A percentile compares a stretch with the other conserved stretches of the same genome.
phyloP scores from a whole-genome alignment of 2,888 invertebrate genomes.

The Ametastegia equiseti region DNA sequence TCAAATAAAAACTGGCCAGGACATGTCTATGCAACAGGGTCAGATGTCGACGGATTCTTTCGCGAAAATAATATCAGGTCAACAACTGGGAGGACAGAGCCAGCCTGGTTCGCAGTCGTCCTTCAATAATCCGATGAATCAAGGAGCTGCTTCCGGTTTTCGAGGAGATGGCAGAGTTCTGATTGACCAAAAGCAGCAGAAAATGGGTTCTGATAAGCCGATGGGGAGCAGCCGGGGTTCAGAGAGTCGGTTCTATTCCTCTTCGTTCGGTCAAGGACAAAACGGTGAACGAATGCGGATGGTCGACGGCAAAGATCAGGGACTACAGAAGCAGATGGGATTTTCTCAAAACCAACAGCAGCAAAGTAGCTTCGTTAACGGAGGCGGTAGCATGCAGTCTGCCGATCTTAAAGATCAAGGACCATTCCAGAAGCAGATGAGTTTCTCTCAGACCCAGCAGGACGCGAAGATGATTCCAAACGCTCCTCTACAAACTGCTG shows the following conservation, averaged over 20 bases:
- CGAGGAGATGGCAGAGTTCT: neutral
- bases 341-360: too few species aligned
- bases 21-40: neutral
- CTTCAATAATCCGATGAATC: neutral
- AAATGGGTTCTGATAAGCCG: neutral
- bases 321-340: neutral
- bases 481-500: neutral
- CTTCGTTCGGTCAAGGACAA: neutral
- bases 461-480: neutral
- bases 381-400: too few species aligned
- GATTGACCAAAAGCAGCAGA: neutral
- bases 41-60: neutral
- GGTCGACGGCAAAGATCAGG: neutral
- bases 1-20: neutral
- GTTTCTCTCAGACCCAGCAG: constrained; percentile 6
- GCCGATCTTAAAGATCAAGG: neutral
- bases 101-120: neutral
- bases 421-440: neutral
- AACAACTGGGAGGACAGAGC: neutral
- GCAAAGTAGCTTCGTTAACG: neutral
- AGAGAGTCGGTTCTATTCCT: neutral
- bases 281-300: neutral
- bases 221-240: neutral
- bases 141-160: neutral
- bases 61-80: neutral